phyloP scores from a whole-genome alignment of 2,113 vertebrate species.

The Seriola dumerili region DNA sequence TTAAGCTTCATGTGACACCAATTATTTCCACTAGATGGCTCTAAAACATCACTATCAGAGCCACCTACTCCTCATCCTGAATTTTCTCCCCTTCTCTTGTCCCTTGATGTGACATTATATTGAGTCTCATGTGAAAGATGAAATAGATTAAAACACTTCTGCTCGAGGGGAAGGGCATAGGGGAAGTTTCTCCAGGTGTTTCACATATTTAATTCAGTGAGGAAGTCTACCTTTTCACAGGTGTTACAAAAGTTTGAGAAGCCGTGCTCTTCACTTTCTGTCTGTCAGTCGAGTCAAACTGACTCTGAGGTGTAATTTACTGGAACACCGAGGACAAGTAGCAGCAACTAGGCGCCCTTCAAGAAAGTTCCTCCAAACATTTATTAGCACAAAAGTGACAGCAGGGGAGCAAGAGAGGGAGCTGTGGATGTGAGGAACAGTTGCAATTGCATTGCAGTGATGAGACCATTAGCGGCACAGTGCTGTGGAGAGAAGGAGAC shows the following conservation, averaged over 20 bases:
- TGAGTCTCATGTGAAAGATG: not conserved
- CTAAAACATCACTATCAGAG: constrained; percentile 43
- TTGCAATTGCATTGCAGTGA: constrained; percentile 20
- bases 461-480: constrained; percentile 54
- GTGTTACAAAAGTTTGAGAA: constrained; percentile 16
- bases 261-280: constrained; percentile 18
- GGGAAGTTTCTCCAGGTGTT: not conserved
- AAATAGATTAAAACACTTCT: not conserved
- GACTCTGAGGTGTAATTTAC: constrained; percentile 34
- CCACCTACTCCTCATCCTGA: too few relatives aligned
- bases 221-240: not conserved
- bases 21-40: constrained; percentile 70
- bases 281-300: constrained; percentile 21
- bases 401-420: constrained; percentile 9
- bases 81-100: not conserved
- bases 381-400: constrained; percentile 47
- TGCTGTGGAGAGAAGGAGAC: constrained; percentile 16
- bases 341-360: constrained; percentile 42
- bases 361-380: constrained; percentile 35
- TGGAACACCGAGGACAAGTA: constrained; percentile 26
- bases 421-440: constrained; percentile 15
- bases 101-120: not conserved
- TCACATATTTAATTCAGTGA: not conserved
- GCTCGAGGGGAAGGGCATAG: not conserved
- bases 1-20: constrained; percentile 47